phyloP scores from a whole-genome alignment of 2,113 vertebrate genomes.

The Egretta garzetta region DNA sequence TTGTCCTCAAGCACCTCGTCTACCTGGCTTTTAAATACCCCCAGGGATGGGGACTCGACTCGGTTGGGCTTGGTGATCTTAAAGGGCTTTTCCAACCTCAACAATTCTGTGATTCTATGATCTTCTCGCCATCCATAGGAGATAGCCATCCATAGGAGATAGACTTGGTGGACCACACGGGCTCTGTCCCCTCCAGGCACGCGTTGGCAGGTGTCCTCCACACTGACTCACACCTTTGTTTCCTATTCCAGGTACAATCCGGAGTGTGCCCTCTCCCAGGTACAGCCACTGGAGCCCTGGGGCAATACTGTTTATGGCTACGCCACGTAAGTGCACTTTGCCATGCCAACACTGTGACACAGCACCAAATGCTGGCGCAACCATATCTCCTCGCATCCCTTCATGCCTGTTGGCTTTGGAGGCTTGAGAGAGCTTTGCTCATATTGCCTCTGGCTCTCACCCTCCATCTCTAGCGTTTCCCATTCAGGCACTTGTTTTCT shows the following conservation, averaged over 20 bases:
- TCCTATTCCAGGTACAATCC: conserved; percentile 81
- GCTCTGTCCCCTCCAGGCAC: not conserved
- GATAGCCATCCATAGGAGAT: not conserved
- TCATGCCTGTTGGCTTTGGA: not conserved
- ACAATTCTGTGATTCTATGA: too few relatives aligned
- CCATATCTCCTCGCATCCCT: not conserved
- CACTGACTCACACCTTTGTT: not conserved
- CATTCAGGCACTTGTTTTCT: not conserved
- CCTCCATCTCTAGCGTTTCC: not conserved
- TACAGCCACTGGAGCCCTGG: conserved; percentile 78
- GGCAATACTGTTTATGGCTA: conserved; percentile 90
- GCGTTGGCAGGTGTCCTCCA: accelerated
- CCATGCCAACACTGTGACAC: accelerated
- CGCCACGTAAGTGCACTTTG: conserved; percentile 80
- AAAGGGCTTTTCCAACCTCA: too few relatives aligned
- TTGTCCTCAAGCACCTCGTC: too few relatives aligned
- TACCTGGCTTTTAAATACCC: too few relatives aligned
- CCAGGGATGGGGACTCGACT: too few relatives aligned
- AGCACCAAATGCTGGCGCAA: not conserved
- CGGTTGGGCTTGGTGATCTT: too few relatives aligned
- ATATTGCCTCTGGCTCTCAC: not conserved
- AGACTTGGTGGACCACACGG: not conserved
- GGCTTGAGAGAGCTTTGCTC: not conserved
- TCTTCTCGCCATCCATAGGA: not conserved
- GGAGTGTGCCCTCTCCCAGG: conserved; percentile 73